These are phyloP conservation scores for Periophthalmus magnuspinnatus DNA, from an alignment of 2,797 vertebrate genomes.

Conservation along the genomic window DNA sequence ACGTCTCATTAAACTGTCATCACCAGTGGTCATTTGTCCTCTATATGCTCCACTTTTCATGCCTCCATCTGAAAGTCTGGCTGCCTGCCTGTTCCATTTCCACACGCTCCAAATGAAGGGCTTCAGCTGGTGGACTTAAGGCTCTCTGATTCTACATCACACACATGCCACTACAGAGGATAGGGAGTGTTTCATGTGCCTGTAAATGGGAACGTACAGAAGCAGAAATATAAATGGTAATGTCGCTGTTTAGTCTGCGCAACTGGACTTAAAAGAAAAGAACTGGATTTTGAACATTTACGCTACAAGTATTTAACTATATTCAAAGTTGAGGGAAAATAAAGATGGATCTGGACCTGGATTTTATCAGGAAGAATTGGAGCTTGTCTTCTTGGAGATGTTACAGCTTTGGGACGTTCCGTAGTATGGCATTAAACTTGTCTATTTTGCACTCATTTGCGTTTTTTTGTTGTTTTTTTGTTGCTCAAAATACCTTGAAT, in stretches of 20 bases:
- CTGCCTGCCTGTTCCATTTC: slow-evolving; percentile 9
- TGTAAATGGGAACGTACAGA: not conserved
- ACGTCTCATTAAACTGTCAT: not conserved
- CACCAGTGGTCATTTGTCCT: not conserved
- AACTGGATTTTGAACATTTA: not conserved
- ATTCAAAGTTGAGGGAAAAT: not conserved
- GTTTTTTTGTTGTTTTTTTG: too few species aligned
- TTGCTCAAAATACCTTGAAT: too few species aligned
- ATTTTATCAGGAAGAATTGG: too few species aligned
- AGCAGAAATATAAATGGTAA: not conserved
- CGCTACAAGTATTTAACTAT: not conserved
- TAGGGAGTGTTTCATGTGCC: not conserved
- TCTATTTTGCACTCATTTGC: too few species aligned
- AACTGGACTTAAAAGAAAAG: not conserved
- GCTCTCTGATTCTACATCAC: slow-evolving; percentile 22
- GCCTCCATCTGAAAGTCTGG: not conserved
- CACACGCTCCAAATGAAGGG: not conserved
- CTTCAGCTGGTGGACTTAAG: not conserved
- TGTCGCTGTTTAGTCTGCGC: not conserved
- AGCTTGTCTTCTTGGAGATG: too few species aligned
- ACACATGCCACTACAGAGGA: slow-evolving; percentile 11
- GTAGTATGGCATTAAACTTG: too few species aligned
- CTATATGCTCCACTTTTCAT: slow-evolving; percentile 1
- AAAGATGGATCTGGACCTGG: too few species aligned
- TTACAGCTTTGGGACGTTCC: too few species aligned